Percentiles rank a stretch among this genome's conserved stretches.
phyloP scores from a whole-genome alignment of 2,797 vertebrate genomes.

The Petrocephalus schoutedeni region DNA sequence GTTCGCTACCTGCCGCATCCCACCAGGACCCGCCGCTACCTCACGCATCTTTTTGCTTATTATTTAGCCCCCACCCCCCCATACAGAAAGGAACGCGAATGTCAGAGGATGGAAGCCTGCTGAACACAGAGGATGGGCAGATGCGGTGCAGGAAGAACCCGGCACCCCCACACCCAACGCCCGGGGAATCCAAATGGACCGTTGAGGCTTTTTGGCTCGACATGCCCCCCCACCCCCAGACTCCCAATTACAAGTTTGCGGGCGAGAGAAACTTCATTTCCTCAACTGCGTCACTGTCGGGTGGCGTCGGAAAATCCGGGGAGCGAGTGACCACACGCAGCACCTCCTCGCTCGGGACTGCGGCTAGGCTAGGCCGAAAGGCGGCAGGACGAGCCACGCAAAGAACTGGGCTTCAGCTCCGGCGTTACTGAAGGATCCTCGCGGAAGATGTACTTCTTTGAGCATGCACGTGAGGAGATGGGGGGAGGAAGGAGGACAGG shows the following conservation, averaged over 20 bases:
- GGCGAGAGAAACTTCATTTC: constrained; percentile 21
- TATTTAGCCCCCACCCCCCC: background rate
- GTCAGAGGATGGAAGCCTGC: background rate
- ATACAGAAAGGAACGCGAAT: constrained; percentile 35
- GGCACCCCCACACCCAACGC: background rate
- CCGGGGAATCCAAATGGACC: background rate
- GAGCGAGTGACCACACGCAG: background rate
- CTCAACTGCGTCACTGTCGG: constrained; percentile 3
- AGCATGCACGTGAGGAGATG: constrained; percentile 50
- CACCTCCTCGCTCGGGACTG: background rate
- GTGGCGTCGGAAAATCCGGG: background rate
- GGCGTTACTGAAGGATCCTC: constrained; percentile 52
- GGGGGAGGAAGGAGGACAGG: background rate
- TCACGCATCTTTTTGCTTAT: background rate
- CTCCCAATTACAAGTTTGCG: constrained; percentile 10
- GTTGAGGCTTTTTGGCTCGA: background rate
- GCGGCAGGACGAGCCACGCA: background rate
- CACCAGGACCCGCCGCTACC: constrained; percentile 17
- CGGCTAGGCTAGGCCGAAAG: background rate
- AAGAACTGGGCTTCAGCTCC: background rate
- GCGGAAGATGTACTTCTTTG: constrained; percentile 46
- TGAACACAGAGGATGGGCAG: background rate
- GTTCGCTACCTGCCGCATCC: constrained; percentile 44
- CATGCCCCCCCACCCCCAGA: constrained; percentile 33
- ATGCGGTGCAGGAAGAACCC: background rate